These are phyloP conservation scores for Atethmia centrago DNA, from an alignment of 2,888 invertebrate species.

Conservation along the genomic window DNA sequence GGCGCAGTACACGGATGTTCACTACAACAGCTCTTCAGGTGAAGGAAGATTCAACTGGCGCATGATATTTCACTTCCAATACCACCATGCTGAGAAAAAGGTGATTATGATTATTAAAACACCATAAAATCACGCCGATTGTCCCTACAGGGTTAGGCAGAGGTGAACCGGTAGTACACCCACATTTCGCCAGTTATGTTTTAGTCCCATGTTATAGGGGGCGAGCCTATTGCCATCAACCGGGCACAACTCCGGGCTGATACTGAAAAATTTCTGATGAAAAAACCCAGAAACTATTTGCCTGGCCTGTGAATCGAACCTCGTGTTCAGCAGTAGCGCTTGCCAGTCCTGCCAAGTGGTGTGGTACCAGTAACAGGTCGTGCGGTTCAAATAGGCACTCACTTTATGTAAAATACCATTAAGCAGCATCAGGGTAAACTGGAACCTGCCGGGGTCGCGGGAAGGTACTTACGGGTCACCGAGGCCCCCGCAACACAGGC, in stretches of 20 bases:
- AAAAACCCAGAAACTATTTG: neutral
- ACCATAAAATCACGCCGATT: neutral
- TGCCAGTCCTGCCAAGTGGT: neutral
- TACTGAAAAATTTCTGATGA: neutral
- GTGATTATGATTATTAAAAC: conserved; percentile 70
- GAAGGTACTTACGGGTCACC: too few species aligned
- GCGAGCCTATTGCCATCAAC: neutral
- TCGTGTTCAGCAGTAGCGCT: neutral
- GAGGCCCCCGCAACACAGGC: too few species aligned
- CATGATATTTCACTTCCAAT: conserved; percentile 95
- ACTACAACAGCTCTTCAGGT: conserved; percentile 94
- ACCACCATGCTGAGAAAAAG: conserved; percentile 94
- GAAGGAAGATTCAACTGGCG: conserved; percentile 97
- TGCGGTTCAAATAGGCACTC: neutral
- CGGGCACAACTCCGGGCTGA: neutral
- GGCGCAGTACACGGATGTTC: conserved; percentile 95
- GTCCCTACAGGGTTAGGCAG: accelerated
- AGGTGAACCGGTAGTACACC: neutral
- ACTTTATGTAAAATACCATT: neutral
- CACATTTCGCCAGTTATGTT: neutral
- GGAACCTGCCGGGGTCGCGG: too few species aligned
- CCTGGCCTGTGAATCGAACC: neutral
- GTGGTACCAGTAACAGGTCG: neutral
- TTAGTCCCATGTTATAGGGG: neutral
- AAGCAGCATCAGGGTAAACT: neutral